phyloP scores from a whole-genome alignment of 2,888 invertebrate species.

The Xestia sexstrigata region DNA sequence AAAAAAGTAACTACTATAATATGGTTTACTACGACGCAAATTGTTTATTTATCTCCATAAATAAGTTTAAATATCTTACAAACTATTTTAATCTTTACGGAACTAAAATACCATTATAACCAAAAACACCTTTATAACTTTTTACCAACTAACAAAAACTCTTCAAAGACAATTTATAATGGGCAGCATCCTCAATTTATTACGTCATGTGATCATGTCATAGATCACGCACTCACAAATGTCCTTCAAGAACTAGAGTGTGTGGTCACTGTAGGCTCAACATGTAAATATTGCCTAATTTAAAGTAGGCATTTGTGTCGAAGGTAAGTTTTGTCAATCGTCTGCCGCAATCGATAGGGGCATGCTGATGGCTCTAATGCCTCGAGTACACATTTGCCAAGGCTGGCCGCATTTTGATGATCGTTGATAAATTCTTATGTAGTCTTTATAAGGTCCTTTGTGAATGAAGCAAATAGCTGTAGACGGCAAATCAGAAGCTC shows the following conservation, averaged over 20 bases:
- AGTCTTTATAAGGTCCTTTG: conserved; percentile 26
- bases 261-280: conserved; percentile 46
- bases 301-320: conserved; percentile 56
- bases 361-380: conserved; percentile 57
- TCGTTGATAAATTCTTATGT: conserved; percentile 25
- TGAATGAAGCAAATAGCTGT: conserved; percentile 19
- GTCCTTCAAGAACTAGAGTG: conserved; percentile 32
- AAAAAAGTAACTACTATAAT: conserved; percentile 9
- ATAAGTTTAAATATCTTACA: conserved; percentile 1
- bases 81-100: not conserved
- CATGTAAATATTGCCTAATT: conserved; percentile 62
- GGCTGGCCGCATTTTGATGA: conserved; percentile 31
- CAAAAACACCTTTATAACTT: conserved; percentile 23
- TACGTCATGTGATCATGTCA: conserved; percentile 42
- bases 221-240: conserved; percentile 11
- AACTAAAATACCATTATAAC: conserved; percentile 1
- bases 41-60: conserved; percentile 1
- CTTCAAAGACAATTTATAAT: conserved; percentile 15
- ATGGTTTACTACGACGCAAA: conserved; percentile 1
- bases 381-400: conserved; percentile 47
- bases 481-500: not conserved
- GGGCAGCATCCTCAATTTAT: conserved; percentile 40
- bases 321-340: conserved; percentile 63
- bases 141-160: conserved; percentile 39
- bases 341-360: conserved; percentile 55